A percentile compares a stretch with the other conserved stretches of the same genome.
phyloP scores from a whole-genome alignment of 2,113 vertebrate genomes.

The Perca flavescens region DNA sequence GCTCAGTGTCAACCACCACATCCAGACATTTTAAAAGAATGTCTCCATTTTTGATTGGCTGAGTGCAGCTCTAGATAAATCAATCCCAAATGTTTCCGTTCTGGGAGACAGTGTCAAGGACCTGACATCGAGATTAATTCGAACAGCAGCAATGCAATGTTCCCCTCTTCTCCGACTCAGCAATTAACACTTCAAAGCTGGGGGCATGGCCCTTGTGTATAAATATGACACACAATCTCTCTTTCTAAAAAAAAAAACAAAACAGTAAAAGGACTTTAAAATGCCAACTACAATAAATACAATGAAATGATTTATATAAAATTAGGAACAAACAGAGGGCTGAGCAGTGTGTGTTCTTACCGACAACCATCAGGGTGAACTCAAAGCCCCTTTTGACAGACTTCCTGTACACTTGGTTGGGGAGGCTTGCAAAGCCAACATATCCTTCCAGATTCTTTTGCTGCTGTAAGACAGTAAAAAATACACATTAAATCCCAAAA shows the following conservation, averaged over 20 bases:
- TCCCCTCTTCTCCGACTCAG: conserved; percentile 32
- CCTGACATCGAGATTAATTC: conserved; percentile 20
- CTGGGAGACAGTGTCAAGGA: conserved; percentile 33
- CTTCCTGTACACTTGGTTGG: conserved; percentile 99
- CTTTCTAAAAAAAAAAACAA: conserved; percentile 48
- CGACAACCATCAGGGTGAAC: conserved; percentile 99
- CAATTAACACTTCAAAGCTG: conserved; percentile 29
- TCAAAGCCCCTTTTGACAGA: conserved; percentile 99
- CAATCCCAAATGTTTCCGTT: conserved; percentile 58
- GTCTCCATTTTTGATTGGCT: conserved; percentile 47
- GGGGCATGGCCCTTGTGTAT: conserved; percentile 30
- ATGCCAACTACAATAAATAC: conserved; percentile 56
- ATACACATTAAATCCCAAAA: conserved; percentile 2
- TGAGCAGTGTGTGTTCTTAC: conserved; percentile 84
- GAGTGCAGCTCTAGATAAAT: conserved; percentile 40
- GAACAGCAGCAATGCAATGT: not conserved
- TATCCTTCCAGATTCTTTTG: conserved; percentile 99
- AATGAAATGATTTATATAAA: conserved; percentile 66
- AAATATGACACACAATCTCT: conserved; percentile 33
- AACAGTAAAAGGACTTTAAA: conserved; percentile 45
- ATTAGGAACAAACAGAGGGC: conserved; percentile 52
- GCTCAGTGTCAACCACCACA: conserved; percentile 70
- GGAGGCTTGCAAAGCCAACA: conserved; percentile 99
- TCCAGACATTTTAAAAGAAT: conserved; percentile 63
- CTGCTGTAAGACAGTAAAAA: conserved; percentile 86